Conservation (phyloP, 2,113 vertebrate species). For the Muscicapa adusta region DNA sequence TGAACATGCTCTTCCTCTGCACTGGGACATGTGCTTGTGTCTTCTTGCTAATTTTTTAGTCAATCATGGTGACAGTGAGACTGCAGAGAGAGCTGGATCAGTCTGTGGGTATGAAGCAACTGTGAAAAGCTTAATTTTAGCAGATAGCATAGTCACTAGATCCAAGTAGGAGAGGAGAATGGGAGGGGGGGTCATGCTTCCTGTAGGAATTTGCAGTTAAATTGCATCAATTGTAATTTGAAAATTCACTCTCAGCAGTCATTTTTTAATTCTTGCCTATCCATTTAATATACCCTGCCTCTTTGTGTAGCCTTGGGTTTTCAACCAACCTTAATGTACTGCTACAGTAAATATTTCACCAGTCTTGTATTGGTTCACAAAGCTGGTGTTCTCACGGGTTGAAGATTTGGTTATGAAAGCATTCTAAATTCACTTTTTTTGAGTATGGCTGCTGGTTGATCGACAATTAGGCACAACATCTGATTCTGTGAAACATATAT, state of each 20-base stretch:
- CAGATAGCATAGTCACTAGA: not conserved
- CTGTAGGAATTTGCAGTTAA: not conserved
- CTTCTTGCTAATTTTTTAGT: not conserved
- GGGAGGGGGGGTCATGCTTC: not conserved
- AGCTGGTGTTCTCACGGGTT: not conserved
- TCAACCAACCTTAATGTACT: not conserved
- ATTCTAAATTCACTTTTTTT: not conserved
- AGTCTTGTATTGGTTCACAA: not conserved
- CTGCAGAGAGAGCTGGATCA: not conserved
- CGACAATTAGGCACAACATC: not conserved
- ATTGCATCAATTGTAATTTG: not conserved
- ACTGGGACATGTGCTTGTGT: not conserved
- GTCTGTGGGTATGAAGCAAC: accelerated
- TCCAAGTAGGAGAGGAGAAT: not conserved
- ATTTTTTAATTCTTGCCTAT: not conserved
- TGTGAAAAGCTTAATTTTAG: not conserved
- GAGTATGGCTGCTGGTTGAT: not conserved
- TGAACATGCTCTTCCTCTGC: not conserved
- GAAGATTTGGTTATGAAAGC: not conserved
- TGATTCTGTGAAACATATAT: not conserved
- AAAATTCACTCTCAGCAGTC: not conserved
- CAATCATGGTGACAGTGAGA: not conserved
- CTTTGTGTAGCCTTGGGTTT: not conserved
- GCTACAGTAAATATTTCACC: not conserved
- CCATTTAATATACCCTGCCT: not conserved